Evolutionary conservation across 2,888 invertebrate species (phyloP), one percentile per base, ranked within the genome.

Genomic region (Antheraea assamensis): DNA sequence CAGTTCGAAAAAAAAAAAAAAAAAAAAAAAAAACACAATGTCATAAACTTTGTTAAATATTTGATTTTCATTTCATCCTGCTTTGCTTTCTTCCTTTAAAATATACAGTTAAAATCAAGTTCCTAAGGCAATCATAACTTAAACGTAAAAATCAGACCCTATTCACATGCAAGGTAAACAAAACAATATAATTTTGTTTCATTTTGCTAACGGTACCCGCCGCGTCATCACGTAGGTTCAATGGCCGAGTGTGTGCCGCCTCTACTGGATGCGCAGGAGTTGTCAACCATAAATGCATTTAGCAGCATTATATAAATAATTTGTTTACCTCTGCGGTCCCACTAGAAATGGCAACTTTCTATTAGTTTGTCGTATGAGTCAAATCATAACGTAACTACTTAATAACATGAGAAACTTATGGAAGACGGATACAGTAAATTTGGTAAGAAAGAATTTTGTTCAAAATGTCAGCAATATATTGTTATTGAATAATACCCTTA

Each of bases 151-250:
- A 15, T 61, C 10, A 64, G 24, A 10, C 4, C 4, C 30, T 31
- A 3, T 66, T 66, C 8, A 66, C 58, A 31, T 21, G 17, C 31
- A 31, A 66, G 31, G 31, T 21, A 66, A 66, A 66, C 66, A 31
- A n/a, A n/a, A n/a, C n/a, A 61, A 27, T 31, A 66, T 31, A 66
- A 66, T 66, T 35, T 66, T 35, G 75, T 70, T 70, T 80, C 74
- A 75, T 82, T 83, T 78, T 92, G 91, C 88, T 92, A 93, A 92
- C 93, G 91, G 93, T 93, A 92, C 90, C 74, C 7, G 7, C 2
- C 10, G 58, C 58, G 58, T 61, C 24, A 83, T 81, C 90, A 86
- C 87, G 90, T 90, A 82, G 78, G 79, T 81, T 82, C 83, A 83
- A 77, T 78, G 87, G 78, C 82, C 86, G 80, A 75, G 74, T 81